Evolutionary conservation across 1,140 invertebrate species (phyloP).

Genomic region (Sweltsa coloradensis): DNA sequence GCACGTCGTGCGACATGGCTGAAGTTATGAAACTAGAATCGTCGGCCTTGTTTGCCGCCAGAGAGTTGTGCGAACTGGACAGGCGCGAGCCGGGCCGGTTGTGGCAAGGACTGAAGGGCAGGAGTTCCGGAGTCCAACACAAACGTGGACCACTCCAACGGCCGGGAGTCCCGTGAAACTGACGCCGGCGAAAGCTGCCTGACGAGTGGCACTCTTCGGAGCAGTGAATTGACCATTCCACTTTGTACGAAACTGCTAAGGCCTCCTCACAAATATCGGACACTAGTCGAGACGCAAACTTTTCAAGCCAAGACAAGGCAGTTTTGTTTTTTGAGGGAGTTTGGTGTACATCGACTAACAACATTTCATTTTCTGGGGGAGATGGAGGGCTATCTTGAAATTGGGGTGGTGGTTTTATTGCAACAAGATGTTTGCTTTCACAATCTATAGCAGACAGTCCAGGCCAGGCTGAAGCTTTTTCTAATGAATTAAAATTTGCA

Average conservation of each 20-base stretch:
- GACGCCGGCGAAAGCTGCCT: background rate
- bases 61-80: conserved; percentile 68
- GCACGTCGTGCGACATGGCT: conserved; percentile 68
- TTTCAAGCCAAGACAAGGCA: conserved; percentile 11
- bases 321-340: no score
- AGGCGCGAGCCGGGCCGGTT: conserved; percentile 56
- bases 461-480: conserved; percentile 53
- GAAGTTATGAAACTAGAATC: conserved; percentile 77
- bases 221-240: conserved; percentile 25
- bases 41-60: conserved; percentile 53
- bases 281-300: conserved; percentile 14
- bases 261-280: conserved; percentile 23
- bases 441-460: conserved; percentile 28
- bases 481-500: conserved; percentile 68
- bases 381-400: conserved; percentile 53
- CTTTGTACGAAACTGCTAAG: conserved; percentile 16
- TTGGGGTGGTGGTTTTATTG: conserved; percentile 65
- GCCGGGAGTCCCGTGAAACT: background rate
- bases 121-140: conserved; percentile 45
- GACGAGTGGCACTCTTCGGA: conserved; percentile 26
- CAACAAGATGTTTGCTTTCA: conserved; percentile 30
- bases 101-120: conserved; percentile 44
- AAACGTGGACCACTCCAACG: conserved; percentile 27
- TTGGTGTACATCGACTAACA: no score
- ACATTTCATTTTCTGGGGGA: conserved; percentile 19